Conservation (phyloP, 2,888 invertebrate genomes). For the Mesorhabditis spiculigera region DNA sequence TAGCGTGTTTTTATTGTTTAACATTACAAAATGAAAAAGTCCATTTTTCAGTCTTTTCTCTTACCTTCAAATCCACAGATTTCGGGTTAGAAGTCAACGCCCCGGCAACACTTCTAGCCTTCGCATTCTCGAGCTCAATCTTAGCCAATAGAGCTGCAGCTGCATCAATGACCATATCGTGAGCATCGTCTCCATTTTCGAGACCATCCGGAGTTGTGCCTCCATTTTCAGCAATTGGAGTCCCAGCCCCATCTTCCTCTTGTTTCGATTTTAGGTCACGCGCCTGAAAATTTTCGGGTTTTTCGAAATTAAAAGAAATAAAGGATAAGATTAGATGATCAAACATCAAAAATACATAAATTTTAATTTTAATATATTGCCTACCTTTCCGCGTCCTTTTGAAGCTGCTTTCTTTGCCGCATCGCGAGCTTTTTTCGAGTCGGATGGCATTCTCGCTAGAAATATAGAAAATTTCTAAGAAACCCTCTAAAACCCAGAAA, state of each 20-base stretch:
- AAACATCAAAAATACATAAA: too few relatives aligned
- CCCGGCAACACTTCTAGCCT: slow-evolving; percentile 89
- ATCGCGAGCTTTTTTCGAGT: slow-evolving; percentile 94
- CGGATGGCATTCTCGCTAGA: slow-evolving; percentile 80
- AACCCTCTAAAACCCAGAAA: too few relatives aligned
- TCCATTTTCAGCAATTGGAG: slow-evolving; percentile 19
- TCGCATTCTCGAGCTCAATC: slow-evolving; percentile 78
- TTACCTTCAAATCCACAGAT: slow-evolving; percentile 91
- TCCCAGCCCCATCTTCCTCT: slow-evolving; percentile 12
- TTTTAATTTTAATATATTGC: too few relatives aligned
- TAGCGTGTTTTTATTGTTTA: neutral
- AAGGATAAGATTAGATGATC: too few relatives aligned
- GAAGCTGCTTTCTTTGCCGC: slow-evolving; percentile 81
- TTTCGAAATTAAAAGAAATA: too few relatives aligned
- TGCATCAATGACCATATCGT: slow-evolving; percentile 45
- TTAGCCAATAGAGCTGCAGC: slow-evolving; percentile 56
- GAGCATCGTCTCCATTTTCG: too few relatives aligned
- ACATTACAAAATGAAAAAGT: slow-evolving; percentile 6
- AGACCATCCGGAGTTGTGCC: slow-evolving; percentile 16
- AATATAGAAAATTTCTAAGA: too few relatives aligned
- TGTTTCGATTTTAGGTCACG: slow-evolving; percentile 8
- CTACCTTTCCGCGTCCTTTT: slow-evolving; percentile 18
- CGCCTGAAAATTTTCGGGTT: neutral
- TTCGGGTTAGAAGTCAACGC: slow-evolving; percentile 89
- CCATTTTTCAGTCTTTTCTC: too few relatives aligned